Base-by-base conservation (phyloP, 2,888 invertebrate species). In the Andrena bucephala region DNA sequence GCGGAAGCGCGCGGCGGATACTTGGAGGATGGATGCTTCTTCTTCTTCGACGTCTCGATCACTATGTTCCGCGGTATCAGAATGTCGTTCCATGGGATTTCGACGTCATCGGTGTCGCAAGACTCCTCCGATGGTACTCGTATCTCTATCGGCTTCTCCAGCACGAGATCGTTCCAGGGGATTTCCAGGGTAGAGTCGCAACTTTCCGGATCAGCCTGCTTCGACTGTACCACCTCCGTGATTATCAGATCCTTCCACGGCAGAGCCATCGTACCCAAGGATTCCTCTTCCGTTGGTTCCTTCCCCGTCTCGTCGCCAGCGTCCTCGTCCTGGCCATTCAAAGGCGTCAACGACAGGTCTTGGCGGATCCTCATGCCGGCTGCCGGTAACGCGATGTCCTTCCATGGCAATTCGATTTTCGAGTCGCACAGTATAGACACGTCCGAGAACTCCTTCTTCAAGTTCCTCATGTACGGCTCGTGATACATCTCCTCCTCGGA, bases 41-140 rank as follows among this genome's bases (percentile, higher is more conserved):
- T 87, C n/a, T 78, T 87, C 13, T 81, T 89, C 24, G 75, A 70
- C 0, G 87, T 42, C 54, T 87, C 81, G 16, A 92, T 92, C 27
- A 89, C 73, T 36, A 93, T 85, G 69, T 92, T 92, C 4, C 42
- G 76, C 0, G 92, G 91, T 54, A 92, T 77, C 63, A 92, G 79
- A 60, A 93, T 91, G 63, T 91, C 90, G 36, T 91, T 84, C 92
- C 92, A 93, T 8, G 93, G 92, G 57, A 93, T 91, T 82, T 93
- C 92, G 2, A 93, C 87, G 33, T 91, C 89, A 13, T 89, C 86
- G 4, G 81, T 57, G 7, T 6, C 57, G 31, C 92, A 92, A 4
- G 77, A 72, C 50, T 86, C 81, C n/a, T 83, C 82, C 27, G 85
- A 67, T 7, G 73, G 31, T 3, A 85, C 75, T 2, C 57, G 73